These are phyloP conservation scores for Avahi laniger DNA, from an alignment of 2,797 vertebrate genomes.

Conservation along the genomic window DNA sequence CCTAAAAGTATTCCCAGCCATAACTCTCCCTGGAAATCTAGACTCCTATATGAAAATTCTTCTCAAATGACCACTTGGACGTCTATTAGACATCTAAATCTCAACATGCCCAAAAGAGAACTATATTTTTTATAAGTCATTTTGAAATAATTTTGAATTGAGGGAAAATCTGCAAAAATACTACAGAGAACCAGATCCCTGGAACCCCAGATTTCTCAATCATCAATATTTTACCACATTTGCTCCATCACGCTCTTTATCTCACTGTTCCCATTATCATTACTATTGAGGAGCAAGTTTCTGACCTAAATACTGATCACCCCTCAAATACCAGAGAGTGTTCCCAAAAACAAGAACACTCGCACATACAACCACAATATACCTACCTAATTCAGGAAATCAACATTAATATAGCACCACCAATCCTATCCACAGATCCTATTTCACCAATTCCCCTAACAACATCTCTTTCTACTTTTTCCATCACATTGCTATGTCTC, in stretches of 20 bases:
- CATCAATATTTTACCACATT: background rate
- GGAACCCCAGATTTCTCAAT: background rate
- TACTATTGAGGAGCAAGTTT: background rate
- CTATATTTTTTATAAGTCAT: background rate
- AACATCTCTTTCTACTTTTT: background rate
- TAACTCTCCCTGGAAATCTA: background rate
- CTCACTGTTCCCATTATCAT: background rate
- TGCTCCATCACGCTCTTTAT: background rate
- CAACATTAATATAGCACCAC: rapidly evolving
- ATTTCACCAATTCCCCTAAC: background rate
- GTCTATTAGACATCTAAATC: background rate
- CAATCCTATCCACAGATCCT: background rate
- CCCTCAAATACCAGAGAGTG: background rate
- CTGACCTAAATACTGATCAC: background rate
- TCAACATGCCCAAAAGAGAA: background rate
- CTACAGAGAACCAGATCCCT: background rate
- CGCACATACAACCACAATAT: background rate
- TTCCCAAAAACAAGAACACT: background rate
- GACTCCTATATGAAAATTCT: background rate
- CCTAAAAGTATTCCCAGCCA: background rate
- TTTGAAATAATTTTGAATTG: background rate
- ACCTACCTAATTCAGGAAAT: rapidly evolving
- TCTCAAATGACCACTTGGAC: background rate
- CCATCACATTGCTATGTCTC: background rate
- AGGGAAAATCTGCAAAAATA: background rate